These are phyloP conservation scores for Clarias laeviceps DNA, from an alignment of 2,797 vertebrate species.

Conservation along the genomic window DNA sequence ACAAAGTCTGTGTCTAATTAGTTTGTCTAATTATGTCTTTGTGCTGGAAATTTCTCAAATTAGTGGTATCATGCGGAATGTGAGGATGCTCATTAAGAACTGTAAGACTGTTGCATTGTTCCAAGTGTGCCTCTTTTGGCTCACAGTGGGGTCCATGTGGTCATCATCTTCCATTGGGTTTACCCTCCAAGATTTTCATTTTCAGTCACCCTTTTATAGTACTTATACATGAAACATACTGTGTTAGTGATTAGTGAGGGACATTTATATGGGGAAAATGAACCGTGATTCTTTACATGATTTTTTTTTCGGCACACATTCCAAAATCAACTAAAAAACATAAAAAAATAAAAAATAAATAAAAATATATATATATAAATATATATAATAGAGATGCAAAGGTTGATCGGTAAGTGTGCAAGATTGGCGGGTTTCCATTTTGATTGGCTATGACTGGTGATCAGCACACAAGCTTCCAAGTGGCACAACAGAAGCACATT, in stretches of 20 bases:
- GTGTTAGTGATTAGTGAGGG: background rate
- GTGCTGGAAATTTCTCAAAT: conserved; percentile 86
- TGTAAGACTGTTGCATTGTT: conserved; percentile 67
- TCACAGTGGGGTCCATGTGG: conserved; percentile 25
- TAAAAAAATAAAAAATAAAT: too few relatives aligned
- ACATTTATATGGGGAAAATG: background rate
- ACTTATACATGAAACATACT: background rate
- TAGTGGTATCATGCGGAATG: conserved; percentile 81
- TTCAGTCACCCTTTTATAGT: background rate
- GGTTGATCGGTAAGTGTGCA: too few relatives aligned
- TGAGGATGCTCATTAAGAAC: conserved; percentile 81
- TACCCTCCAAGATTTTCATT: conserved; percentile 27
- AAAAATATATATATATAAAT: too few relatives aligned
- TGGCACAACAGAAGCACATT: too few relatives aligned
- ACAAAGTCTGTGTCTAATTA: conserved; percentile 82
- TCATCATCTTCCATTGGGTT: conserved; percentile 27
- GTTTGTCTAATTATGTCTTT: conserved; percentile 86
- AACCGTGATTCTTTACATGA: too few relatives aligned
- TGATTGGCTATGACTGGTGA: too few relatives aligned
- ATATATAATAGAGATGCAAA: too few relatives aligned
- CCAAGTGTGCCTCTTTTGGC: conserved; percentile 53
- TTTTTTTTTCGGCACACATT: too few relatives aligned
- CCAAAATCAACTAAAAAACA: too few relatives aligned
- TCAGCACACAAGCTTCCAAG: too few relatives aligned
- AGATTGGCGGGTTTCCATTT: too few relatives aligned